Evolutionary conservation across 2,113 vertebrate species (phyloP), one percentile per base, ranked within the genome.

Genomic region (Rhabdornis inornatus): DNA sequence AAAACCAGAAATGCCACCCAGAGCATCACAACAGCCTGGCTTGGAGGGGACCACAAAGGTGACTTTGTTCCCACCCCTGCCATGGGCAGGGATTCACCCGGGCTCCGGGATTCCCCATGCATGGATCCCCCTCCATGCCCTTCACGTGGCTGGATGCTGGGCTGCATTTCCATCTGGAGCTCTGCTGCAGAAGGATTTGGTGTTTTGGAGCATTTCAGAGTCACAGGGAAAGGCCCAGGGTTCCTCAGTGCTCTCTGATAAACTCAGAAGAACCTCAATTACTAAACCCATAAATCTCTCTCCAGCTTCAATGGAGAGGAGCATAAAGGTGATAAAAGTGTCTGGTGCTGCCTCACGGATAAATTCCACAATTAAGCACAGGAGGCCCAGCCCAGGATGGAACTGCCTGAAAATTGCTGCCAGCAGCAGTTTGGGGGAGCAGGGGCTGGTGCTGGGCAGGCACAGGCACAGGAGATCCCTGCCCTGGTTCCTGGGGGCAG

Each of bases 71-170:
- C 31, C 47, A 8, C 2, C 20, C 30, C 37, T 37, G 19, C 23
- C 15, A 1, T 0, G 50, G 59, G 35, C 60, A 65, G 70, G 52
- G 70, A 40, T 17, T 10, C 2, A 1, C 15, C 53, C 44, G 0
- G 1, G 37, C 27, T 17, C 78, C 52, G 13, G 1, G 42, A 23
- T 14, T 17, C 44, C 12, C 2, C 0, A 14, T 0, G 2, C 11
- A 1, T 3, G 12, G 39, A 40, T 40, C 12, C 39, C 39, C 39
- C n/a, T n/a, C n/a, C n/a, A n/a, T n/a, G n/a, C n/a, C n/a, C 23
- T 18, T 14, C 37, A 10, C 31, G 5, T 1, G 19, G 27, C 7
- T 4, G 9, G 2, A 3, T 3, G 15, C 7, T 7, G 24, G 8
- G 7, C 49, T n/a, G 37, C 27, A 3, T 15, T 28, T 16, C 15